Percentiles rank a stretch among this genome's conserved stretches.
Evolutionary conservation across 1,140 invertebrate species (phyloP).

Genomic region (Stegodyphus mimosarum): DNA sequence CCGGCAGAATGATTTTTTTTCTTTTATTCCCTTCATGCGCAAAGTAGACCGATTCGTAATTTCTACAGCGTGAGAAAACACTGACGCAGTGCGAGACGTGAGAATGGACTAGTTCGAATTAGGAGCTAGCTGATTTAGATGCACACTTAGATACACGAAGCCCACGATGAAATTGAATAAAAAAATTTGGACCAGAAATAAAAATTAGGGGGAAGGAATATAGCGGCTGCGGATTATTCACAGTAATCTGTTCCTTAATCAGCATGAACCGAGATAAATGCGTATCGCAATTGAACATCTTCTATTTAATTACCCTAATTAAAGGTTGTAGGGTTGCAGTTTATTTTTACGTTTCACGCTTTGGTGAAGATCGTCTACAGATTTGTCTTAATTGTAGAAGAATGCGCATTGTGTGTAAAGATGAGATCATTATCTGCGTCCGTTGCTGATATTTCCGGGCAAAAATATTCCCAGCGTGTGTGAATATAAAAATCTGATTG

Average conservation of each 20-base stretch:
- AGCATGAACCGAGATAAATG: not conserved
- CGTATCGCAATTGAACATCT: not conserved
- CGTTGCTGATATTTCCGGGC: too few relatives aligned
- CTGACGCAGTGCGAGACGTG: slow-evolving; percentile 10
- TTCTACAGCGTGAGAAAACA: slow-evolving; percentile 51
- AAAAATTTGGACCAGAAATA: not conserved
- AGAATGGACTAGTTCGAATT: slow-evolving; percentile 43
- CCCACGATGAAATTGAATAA: slow-evolving; percentile 12
- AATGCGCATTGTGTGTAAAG: not conserved
- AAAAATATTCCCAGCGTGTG: too few relatives aligned
- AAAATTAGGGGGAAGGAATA: not conserved
- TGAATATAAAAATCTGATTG: too few relatives aligned
- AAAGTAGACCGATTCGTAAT: slow-evolving; percentile 28
- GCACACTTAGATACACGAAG: slow-evolving; percentile 25
- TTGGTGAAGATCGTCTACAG: not conserved
- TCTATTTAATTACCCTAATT: slow-evolving; percentile 15
- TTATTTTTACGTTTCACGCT: not conserved
- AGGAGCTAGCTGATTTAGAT: slow-evolving; percentile 52
- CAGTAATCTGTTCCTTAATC: not conserved
- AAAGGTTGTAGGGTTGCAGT: not conserved
- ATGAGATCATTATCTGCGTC: not conserved
- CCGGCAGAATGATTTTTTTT: not conserved
- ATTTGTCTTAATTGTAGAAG: slow-evolving; percentile 1
- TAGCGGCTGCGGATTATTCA: not conserved
- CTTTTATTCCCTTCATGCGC: not conserved